Evolutionary conservation across 2,888 invertebrate genomes (phyloP).

Genomic region (Eristalinus sepulchralis): DNA sequence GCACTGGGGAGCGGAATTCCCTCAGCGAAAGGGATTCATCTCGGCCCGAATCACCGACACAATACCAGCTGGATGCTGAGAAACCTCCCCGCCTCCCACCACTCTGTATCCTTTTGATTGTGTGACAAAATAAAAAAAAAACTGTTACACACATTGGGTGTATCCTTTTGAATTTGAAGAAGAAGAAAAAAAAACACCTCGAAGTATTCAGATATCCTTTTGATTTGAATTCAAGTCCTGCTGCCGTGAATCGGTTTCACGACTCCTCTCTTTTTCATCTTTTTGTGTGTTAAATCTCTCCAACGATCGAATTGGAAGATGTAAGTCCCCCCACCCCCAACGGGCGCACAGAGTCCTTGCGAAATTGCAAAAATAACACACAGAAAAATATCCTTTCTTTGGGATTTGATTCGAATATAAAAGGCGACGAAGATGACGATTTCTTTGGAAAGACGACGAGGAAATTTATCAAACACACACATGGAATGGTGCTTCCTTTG

Average conservation of each 20-base stretch:
- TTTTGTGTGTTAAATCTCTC: conserved; percentile 54
- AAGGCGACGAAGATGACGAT: conserved; percentile 45
- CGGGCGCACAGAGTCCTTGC: conserved; percentile 17
- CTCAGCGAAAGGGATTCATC: conserved; percentile 56
- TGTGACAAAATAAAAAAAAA: conserved; percentile 16
- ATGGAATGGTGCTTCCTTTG: background rate
- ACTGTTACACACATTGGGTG: conserved; percentile 55
- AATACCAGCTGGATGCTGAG: conserved; percentile 23
- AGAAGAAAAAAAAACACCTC: too few relatives aligned
- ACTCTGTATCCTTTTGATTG: conserved; percentile 59
- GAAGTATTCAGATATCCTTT: conserved; percentile 59
- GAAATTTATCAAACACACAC: conserved; percentile 30
- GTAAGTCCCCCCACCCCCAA: conserved; percentile 41
- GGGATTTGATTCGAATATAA: conserved; percentile 67
- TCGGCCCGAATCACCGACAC: conserved; percentile 60
- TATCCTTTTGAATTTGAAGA: conserved; percentile 32
- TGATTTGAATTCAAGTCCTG: conserved; percentile 43
- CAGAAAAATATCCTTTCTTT: conserved; percentile 61
- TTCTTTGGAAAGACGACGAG: conserved; percentile 2
- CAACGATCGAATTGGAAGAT: conserved; percentile 64
- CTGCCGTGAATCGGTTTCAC: conserved; percentile 25
- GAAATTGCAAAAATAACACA: conserved; percentile 46
- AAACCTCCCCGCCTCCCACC: background rate
- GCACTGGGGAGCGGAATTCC: background rate
- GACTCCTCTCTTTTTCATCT: conserved; percentile 2